phyloP scores from a whole-genome alignment of 2,888 invertebrate genomes.

The Pseudoips prasinana region DNA sequence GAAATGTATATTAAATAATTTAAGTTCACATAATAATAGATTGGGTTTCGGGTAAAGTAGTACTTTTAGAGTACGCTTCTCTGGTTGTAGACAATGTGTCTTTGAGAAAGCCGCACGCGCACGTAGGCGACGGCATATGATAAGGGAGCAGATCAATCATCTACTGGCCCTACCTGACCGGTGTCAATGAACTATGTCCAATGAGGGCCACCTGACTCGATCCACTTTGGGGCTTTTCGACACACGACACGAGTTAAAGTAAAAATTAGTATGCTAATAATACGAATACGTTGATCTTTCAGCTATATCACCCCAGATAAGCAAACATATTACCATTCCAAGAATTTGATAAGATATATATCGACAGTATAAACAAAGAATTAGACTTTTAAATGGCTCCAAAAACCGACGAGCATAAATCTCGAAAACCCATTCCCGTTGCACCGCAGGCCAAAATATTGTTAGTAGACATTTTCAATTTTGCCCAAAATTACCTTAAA shows the following conservation, averaged over 20 bases:
- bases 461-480: constrained; percentile 68
- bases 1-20: constrained; percentile 21
- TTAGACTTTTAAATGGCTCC: constrained; percentile 54
- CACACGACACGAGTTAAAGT: constrained; percentile 50
- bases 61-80: constrained; percentile 59
- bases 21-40: constrained; percentile 21
- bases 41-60: constrained; percentile 25
- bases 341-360: constrained; percentile 34
- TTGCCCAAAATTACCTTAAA: constrained; percentile 62
- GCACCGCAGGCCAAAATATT: constrained; percentile 66
- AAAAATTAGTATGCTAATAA: constrained; percentile 52
- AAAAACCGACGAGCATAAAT: constrained; percentile 60
- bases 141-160: constrained; percentile 80
- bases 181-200: constrained; percentile 66
- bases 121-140: constrained; percentile 75
- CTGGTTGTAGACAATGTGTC: constrained; percentile 68
- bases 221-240: constrained; percentile 53
- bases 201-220: constrained; percentile 66
- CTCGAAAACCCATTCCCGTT: constrained; percentile 59
- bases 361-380: constrained; percentile 39
- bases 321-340: constrained; percentile 28
- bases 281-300: constrained; percentile 22
- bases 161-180: constrained; percentile 72
- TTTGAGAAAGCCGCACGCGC: constrained; percentile 78
- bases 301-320: constrained; percentile 32